Percentiles rank a stretch among this genome's conserved stretches.
These are phyloP conservation scores for Acomys russatus DNA, from an alignment of 2,797 vertebrate genomes.

Conservation along the genomic window DNA sequence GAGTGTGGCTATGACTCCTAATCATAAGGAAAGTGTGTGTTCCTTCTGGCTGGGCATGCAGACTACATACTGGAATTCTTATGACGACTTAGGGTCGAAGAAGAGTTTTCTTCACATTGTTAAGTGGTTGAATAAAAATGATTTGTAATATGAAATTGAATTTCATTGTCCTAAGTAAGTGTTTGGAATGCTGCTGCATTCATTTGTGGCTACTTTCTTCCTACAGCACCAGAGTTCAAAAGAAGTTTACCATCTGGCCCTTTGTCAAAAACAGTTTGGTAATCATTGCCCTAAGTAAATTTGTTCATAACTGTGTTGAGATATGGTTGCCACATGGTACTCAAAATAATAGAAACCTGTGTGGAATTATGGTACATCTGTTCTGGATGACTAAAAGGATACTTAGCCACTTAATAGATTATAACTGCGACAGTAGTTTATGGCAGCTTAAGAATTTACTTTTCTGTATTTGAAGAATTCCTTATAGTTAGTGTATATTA, in stretches of 20 bases:
- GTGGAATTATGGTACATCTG: not conserved
- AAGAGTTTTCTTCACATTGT: conserved; percentile 47
- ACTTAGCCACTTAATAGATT: not conserved
- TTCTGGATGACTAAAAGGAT: not conserved
- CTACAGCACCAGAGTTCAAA: not conserved
- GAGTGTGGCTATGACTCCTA: not conserved
- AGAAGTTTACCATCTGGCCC: not conserved
- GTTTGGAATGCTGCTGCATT: not conserved
- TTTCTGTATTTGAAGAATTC: conserved; percentile 15
- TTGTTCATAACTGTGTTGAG: not conserved
- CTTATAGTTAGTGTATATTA: conserved; percentile 7
- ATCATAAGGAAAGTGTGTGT: conserved; percentile 29
- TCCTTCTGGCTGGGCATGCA: not conserved
- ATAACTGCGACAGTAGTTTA: not conserved
- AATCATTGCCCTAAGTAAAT: not conserved
- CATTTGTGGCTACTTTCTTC: not conserved
- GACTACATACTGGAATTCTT: not conserved
- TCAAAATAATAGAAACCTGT: not conserved
- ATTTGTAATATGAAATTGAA: conserved; percentile 34
- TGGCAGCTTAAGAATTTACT: not conserved
- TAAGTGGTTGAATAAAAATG: not conserved
- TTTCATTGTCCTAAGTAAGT: conserved; percentile 55
- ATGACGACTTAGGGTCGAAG: not conserved
- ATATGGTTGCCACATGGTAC: not conserved
- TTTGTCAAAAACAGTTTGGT: not conserved